These are phyloP conservation scores for Lepidurus apus DNA, from an alignment of 1,140 invertebrate species.

Conservation along the genomic window DNA sequence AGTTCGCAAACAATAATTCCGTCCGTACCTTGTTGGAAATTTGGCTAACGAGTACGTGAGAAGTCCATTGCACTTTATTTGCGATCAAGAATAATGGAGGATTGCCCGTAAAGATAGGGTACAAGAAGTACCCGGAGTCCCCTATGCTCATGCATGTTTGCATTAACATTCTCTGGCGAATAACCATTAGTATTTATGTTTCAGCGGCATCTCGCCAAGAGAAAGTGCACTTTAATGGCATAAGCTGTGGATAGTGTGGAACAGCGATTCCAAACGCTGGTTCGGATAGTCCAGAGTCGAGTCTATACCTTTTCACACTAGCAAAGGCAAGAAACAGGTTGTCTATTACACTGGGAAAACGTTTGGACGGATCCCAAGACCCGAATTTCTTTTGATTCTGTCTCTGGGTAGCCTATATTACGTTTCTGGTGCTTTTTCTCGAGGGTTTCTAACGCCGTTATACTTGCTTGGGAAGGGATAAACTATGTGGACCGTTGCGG, in stretches of 20 bases:
- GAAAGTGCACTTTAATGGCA: neutral
- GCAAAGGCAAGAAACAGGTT: neutral
- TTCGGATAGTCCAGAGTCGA: no score
- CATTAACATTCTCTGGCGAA: neutral
- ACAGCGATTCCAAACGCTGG: neutral
- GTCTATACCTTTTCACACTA: neutral
- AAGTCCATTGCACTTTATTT: no score
- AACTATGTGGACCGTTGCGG: no score
- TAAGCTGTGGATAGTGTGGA: neutral
- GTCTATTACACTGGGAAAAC: neutral
- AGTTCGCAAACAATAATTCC: neutral
- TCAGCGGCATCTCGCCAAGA: neutral
- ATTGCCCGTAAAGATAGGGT: no score
- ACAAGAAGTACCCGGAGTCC: no score
- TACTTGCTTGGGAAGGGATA: neutral
- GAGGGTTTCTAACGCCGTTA: neutral
- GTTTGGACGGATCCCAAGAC: neutral
- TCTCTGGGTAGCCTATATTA: neutral
- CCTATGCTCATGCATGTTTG: neutral
- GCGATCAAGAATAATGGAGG: no score
- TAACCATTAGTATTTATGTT: neutral
- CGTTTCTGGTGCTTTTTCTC: no score
- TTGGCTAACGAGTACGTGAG: no score
- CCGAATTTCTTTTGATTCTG: neutral
- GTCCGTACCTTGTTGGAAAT: neutral